Evolutionary conservation across 1,140 invertebrate species (phyloP).

Genomic region (Heliconius congener): DNA sequence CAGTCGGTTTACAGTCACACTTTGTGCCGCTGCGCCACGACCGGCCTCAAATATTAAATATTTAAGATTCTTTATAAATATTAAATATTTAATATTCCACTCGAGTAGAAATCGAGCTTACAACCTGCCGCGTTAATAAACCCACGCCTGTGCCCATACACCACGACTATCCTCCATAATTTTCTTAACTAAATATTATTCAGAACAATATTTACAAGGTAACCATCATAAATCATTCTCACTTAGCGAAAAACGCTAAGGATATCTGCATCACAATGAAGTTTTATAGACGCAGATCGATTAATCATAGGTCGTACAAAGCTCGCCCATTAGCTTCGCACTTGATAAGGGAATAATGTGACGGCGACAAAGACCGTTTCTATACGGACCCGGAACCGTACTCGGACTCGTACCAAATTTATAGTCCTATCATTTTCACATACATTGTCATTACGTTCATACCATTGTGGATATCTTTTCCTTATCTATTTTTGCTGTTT

Average conservation of each 20-base stretch:
- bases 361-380: conserved; percentile 60
- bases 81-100: too few species aligned
- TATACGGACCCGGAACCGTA: conserved; percentile 55
- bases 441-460: conserved; percentile 49
- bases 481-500: conserved; percentile 6
- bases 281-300: conserved; percentile 63
- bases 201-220: conserved; percentile 11
- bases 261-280: conserved; percentile 73
- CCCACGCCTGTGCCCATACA: too few species aligned
- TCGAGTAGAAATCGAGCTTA: too few species aligned
- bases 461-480: conserved; percentile 37
- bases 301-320: conserved; percentile 75
- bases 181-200: background rate
- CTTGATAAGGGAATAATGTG: conserved; percentile 75
- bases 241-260: conserved; percentile 66
- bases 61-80: too few species aligned
- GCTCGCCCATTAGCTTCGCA: conserved; percentile 72
- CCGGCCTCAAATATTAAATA: too few species aligned
- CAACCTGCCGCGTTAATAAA: too few species aligned
- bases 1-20: too few species aligned
- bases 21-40: too few species aligned
- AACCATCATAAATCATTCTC: conserved; percentile 58
- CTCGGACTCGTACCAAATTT: conserved; percentile 49
- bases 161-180: too few species aligned
- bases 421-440: conserved; percentile 51